Evolutionary conservation across 37 sponge, comb jelly and placozoan species (phyloP).

Genomic region (Aplysina aerophoba): DNA sequence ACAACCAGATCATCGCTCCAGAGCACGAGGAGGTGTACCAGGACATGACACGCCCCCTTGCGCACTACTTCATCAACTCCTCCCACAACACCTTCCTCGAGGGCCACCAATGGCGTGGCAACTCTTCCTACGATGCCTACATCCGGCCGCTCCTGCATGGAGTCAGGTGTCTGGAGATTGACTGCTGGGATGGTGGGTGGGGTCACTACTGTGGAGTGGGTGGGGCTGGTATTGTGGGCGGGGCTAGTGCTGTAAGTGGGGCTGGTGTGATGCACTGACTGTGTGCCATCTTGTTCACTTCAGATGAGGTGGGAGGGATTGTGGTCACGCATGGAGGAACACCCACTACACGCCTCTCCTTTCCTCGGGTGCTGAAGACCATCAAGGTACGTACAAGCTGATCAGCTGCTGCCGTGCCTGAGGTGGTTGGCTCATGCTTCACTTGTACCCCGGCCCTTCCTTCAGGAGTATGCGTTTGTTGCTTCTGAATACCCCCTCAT

Average conservation of each 20-base stretch:
- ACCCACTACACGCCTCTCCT: constrained; percentile 11
- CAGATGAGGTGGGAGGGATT: neutral
- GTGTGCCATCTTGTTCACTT: too few relatives aligned
- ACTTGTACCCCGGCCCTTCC: too few relatives aligned
- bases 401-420: too few relatives aligned
- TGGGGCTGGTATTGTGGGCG: too few relatives aligned
- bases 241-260: too few relatives aligned
- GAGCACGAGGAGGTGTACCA: constrained; percentile 69
- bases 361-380: neutral
- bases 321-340: constrained; percentile 8
- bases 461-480: constrained; percentile 77
- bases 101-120: constrained; percentile 82
- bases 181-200: constrained; percentile 70
- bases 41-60: constrained; percentile 91
- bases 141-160: constrained; percentile 81
- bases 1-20: constrained; percentile 58
- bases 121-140: constrained; percentile 88
- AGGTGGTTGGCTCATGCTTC: too few relatives aligned
- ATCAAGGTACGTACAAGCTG: neutral
- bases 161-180: constrained; percentile 85
- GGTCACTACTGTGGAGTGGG: too few relatives aligned
- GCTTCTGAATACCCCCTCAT: constrained; percentile 72
- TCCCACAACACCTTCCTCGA: constrained; percentile 93
- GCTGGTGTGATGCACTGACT: too few relatives aligned
- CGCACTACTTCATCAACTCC: constrained; percentile 95